Percentiles rank a stretch among this genome's conserved stretches.
Conservation (phyloP, 2,113 vertebrate species). For the Anguilla japonica region DNA sequence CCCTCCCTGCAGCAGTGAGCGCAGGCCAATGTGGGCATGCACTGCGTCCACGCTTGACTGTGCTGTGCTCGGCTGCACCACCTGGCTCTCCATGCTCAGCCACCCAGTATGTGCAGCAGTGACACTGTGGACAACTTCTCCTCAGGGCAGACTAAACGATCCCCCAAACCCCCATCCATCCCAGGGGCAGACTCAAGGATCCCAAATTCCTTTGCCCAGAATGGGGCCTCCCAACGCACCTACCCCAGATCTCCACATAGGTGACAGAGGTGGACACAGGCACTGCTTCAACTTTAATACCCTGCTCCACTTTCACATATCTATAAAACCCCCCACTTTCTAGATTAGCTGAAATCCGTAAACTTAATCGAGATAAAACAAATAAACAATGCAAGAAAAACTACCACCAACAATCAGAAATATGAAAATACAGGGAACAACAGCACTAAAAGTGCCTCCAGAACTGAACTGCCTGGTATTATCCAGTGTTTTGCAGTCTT, state of each 20-base stretch:
- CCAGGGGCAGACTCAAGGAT: constrained; percentile 71
- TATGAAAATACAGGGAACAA: background rate
- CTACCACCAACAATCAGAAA: background rate
- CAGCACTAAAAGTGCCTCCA: background rate
- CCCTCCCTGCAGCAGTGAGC: constrained; percentile 89
- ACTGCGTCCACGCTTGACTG: constrained; percentile 91
- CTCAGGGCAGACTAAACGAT: constrained; percentile 81
- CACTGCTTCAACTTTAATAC: background rate
- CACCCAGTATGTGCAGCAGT: constrained; percentile 90
- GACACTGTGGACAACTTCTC: constrained; percentile 83
- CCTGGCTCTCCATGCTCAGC: constrained; percentile 96
- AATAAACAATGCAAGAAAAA: background rate
- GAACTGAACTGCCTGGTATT: background rate
- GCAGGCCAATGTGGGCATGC: constrained; percentile 89
- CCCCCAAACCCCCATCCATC: constrained; percentile 27
- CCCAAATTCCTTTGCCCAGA: constrained; percentile 59
- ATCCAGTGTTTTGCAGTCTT: background rate
- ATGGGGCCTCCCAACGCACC: constrained; percentile 76
- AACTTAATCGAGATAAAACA: background rate
- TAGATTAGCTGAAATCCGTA: background rate
- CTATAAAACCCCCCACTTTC: background rate
- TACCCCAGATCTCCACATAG: background rate
- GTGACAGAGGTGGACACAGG: background rate
- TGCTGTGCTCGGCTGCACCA: constrained; percentile 90
- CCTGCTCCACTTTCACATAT: background rate